Percentiles rank a stretch among this genome's conserved stretches.
phyloP scores from a whole-genome alignment of 2,113 vertebrate species.

The Panthera tigris region DNA sequence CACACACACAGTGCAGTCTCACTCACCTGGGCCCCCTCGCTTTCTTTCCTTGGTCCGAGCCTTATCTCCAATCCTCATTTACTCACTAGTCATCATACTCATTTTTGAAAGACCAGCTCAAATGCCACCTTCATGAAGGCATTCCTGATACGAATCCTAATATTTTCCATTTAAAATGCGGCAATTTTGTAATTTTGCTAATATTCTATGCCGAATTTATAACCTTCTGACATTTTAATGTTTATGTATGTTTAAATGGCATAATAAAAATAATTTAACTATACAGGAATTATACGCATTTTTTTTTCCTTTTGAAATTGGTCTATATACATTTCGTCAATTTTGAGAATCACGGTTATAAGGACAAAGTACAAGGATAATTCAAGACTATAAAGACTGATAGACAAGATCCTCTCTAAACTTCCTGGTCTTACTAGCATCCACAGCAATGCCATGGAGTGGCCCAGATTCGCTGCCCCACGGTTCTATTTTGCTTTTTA shows the following conservation, averaged over 20 bases:
- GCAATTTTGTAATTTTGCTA: background rate
- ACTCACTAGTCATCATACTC: background rate
- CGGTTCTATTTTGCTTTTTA: background rate
- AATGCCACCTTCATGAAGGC: background rate
- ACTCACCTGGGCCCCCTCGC: background rate
- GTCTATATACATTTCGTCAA: background rate
- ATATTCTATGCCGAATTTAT: background rate
- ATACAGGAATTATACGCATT: background rate
- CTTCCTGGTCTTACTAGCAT: background rate
- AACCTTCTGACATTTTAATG: background rate
- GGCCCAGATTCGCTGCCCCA: background rate
- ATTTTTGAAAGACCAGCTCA: background rate
- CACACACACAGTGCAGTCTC: background rate
- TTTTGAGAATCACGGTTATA: background rate
- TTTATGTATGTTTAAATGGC: background rate
- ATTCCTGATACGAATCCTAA: background rate
- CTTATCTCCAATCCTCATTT: background rate
- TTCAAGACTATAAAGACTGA: background rate
- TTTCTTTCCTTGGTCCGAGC: too few relatives aligned
- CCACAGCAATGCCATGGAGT: background rate
- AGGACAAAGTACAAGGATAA: background rate
- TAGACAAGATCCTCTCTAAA: background rate
- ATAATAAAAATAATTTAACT: slow-evolving; percentile 16
- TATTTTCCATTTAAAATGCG: background rate
- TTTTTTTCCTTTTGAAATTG: background rate